These are phyloP conservation scores for Brienomyrus brachyistius DNA, from an alignment of 2,113 vertebrate species.

Conservation along the genomic window DNA sequence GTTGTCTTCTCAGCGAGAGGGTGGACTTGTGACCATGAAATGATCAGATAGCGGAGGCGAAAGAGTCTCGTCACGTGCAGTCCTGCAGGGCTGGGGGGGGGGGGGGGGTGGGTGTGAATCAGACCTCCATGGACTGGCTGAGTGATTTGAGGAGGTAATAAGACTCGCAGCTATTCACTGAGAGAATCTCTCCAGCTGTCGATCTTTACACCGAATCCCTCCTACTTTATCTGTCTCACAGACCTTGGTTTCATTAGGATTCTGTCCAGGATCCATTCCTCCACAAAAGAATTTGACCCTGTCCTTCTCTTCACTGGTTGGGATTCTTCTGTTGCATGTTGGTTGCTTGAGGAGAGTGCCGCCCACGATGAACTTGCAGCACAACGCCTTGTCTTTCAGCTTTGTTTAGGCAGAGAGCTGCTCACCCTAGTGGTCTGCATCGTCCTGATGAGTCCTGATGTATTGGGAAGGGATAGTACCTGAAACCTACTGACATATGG, in stretches of 20 bases:
- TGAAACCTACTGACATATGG: not conserved
- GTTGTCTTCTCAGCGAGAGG: not conserved
- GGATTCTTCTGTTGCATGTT: not conserved
- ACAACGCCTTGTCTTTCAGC: not conserved
- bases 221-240: slow-evolving; percentile 36
- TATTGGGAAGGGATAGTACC: not conserved
- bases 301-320: slow-evolving; percentile 22
- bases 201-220: slow-evolving; percentile 42
- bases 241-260: slow-evolving; percentile 32
- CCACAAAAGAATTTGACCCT: slow-evolving; percentile 17
- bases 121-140: not conserved
- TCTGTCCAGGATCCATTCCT: slow-evolving; percentile 28
- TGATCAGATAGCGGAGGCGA: not conserved
- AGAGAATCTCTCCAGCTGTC: slow-evolving; percentile 38
- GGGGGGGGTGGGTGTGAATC: not conserved
- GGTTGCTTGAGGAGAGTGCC: not conserved
- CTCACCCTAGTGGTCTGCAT: not conserved
- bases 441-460: not conserved
- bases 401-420: not conserved
- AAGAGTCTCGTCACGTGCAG: not conserved
- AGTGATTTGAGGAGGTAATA: slow-evolving; percentile 26
- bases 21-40: slow-evolving; percentile 10
- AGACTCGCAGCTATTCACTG: slow-evolving; percentile 31
- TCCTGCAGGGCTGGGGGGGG: not conserved
- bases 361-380: not conserved